phyloP scores from a whole-genome alignment of 1,140 invertebrate genomes.

The Psix sp. region DNA sequence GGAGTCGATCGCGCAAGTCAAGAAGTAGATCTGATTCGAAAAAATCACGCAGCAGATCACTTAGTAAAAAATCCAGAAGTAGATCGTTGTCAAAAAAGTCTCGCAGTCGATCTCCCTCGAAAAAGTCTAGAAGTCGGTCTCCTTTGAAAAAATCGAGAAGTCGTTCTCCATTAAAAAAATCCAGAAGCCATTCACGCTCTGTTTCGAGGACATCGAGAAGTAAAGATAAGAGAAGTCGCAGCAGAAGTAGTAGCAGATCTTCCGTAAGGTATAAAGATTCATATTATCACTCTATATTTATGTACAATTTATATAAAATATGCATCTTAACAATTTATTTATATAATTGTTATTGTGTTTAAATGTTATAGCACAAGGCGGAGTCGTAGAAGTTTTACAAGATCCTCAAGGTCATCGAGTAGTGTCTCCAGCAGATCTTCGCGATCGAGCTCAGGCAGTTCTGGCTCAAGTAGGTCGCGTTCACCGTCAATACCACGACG shows the following conservation, averaged over 20 bases:
- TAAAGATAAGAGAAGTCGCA: constrained; percentile 67
- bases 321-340: no score
- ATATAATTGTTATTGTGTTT: no score
- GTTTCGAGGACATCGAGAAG: constrained; percentile 64
- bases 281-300: no score
- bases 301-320: no score
- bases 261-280: constrained; percentile 64
- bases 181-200: constrained; percentile 63
- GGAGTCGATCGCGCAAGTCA: constrained; percentile 34
- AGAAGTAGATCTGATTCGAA: constrained; percentile 12
- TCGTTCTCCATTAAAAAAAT: constrained; percentile 47
- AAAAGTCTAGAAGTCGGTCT: constrained; percentile 53
- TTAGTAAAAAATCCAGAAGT: constrained; percentile 58
- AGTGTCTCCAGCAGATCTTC: constrained; percentile 58
- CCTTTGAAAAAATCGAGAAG: constrained; percentile 59
- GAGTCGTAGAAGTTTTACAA: constrained; percentile 71
- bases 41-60: constrained; percentile 18
- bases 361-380: constrained; percentile 63
- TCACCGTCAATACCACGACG: constrained; percentile 92
- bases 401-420: constrained; percentile 69
- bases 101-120: constrained; percentile 50
- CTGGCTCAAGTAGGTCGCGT: constrained; percentile 80
- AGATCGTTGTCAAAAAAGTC: constrained; percentile 63
- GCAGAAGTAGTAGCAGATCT: constrained; percentile 68
- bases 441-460: constrained; percentile 65